Evolutionary conservation across 1,140 invertebrate species (phyloP).

Genomic region (Temnothorax nylanderi): DNA sequence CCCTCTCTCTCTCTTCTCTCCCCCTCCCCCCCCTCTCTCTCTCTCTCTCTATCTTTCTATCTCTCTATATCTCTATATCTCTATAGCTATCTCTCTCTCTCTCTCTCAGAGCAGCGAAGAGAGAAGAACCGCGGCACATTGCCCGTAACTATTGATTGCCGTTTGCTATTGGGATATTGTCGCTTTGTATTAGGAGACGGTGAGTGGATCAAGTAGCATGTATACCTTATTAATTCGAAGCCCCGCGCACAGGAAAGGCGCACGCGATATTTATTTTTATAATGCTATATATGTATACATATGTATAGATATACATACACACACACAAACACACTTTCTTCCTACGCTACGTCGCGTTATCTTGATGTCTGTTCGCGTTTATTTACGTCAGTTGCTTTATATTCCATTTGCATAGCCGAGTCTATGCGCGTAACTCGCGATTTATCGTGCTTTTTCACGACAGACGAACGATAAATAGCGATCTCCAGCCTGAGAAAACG

Average conservation of each 20-base stretch:
- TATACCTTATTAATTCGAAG: slow-evolving; percentile 69
- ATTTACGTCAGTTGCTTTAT: slow-evolving; percentile 13
- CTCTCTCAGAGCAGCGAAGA: not conserved
- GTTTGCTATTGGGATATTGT: slow-evolving; percentile 60
- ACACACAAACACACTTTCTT: not conserved
- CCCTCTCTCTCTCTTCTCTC: slow-evolving; percentile 15
- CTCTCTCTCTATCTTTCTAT: not conserved
- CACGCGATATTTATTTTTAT: slow-evolving; percentile 51
- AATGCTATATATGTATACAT: not conserved
- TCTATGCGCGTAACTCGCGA: not conserved
- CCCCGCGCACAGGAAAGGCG: not conserved
- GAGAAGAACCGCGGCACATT: not conserved
- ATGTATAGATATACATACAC: not conserved
- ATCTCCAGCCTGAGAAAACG: not conserved
- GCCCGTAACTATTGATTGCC: slow-evolving; percentile 30
- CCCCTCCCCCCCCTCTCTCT: too few species aligned
- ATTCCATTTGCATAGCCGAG: slow-evolving; percentile 10
- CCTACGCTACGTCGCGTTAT: slow-evolving; percentile 24
- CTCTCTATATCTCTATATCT: not conserved
- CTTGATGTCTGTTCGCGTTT: not conserved
- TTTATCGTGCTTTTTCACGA: not conserved
- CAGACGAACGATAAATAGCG: slow-evolving; percentile 28
- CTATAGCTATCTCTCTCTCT: not conserved
- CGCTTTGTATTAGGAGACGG: slow-evolving; percentile 78
- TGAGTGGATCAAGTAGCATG: slow-evolving; percentile 80